These are phyloP conservation scores for Terebella lapidaria DNA, from an alignment of 2,888 invertebrate species.

Conservation along the genomic window DNA sequence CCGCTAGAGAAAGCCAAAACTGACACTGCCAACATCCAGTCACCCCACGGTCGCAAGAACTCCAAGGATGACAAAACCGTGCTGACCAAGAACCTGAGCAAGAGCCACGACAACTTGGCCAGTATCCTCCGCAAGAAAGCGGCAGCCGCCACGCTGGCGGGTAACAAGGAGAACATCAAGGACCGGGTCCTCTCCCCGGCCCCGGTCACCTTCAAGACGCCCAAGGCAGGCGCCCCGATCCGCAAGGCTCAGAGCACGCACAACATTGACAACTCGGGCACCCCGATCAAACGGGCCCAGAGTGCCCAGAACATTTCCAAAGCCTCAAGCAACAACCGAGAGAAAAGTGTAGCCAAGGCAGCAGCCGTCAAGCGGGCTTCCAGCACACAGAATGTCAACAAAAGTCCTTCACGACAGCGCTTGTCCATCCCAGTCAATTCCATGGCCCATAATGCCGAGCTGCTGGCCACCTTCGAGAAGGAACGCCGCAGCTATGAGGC, in stretches of 20 bases:
- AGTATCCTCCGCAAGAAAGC: conserved; percentile 36
- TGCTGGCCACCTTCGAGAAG: conserved; percentile 52
- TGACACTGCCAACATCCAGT: background rate
- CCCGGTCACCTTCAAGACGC: conserved; percentile 1
- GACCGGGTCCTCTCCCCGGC: conserved; percentile 1
- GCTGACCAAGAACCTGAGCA: conserved; percentile 41
- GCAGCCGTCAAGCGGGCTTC: conserved; percentile 43
- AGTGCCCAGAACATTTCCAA: conserved; percentile 44
- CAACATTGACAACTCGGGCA: conserved; percentile 36
- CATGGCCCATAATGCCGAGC: conserved; percentile 52
- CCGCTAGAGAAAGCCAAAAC: background rate
- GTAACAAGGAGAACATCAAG: conserved; percentile 40
- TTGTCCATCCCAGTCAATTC: conserved; percentile 46
- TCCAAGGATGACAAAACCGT: background rate
- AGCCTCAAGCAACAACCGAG: background rate
- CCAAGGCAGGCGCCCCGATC: conserved; percentile 26
- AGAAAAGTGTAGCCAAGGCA: conserved; percentile 27
- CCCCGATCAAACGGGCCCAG: conserved; percentile 43
- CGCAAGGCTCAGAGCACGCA: conserved; percentile 44
- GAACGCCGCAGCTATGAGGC: conserved; percentile 52
- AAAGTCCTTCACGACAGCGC: conserved; percentile 25
- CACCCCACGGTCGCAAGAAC: background rate
- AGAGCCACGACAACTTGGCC: conserved; percentile 48
- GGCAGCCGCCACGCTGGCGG: conserved; percentile 22
- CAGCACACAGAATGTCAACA: conserved; percentile 49